Conservation (phyloP, 2,797 vertebrate species). For the Poeciliopsis gracilis region DNA sequence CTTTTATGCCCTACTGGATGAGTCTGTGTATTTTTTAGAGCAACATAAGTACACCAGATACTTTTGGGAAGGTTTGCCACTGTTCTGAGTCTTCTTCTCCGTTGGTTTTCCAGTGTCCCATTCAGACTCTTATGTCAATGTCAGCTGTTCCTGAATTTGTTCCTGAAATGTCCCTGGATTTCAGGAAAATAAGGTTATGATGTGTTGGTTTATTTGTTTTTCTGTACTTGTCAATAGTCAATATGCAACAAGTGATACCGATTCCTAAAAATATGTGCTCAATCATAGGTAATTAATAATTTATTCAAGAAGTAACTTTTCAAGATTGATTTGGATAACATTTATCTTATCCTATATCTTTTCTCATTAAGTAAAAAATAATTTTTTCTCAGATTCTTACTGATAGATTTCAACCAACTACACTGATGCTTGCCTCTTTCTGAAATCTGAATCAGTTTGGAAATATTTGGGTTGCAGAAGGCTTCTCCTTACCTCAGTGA, state of each 20-base stretch:
- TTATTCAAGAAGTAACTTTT: neutral
- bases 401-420: neutral
- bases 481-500: conserved; percentile 87
- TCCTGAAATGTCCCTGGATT: neutral
- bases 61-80: neutral
- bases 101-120: neutral
- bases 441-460: neutral
- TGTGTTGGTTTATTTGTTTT: neutral
- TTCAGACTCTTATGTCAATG: neutral
- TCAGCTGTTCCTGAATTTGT: neutral
- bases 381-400: neutral
- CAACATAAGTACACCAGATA: neutral
- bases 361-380: neutral
- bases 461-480: neutral
- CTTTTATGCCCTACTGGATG: neutral
- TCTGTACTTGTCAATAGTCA: neutral
- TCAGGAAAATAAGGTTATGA: neutral
- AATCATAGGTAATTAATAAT: neutral
- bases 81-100: neutral
- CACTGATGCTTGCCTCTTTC: neutral
- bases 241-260: neutral
- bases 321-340: neutral
- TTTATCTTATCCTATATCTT: neutral
- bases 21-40: neutral
- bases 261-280: neutral